Evolutionary conservation across 2,888 invertebrate species (phyloP).

Genomic region (Andrena camellia): DNA sequence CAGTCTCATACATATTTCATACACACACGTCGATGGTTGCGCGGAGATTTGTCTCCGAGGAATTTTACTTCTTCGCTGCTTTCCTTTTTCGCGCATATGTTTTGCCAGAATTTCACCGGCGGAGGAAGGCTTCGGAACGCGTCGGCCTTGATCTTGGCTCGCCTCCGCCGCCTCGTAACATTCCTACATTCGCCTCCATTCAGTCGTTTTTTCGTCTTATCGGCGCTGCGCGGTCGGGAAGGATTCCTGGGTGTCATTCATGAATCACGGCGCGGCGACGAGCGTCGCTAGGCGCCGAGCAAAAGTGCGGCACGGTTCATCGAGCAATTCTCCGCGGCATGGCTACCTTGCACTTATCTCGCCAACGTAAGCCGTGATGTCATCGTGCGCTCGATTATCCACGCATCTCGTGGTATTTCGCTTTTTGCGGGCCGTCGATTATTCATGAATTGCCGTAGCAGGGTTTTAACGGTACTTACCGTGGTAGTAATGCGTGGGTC

Average conservation of each 20-base stretch:
- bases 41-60: background rate
- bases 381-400: conserved; percentile 27
- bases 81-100: background rate
- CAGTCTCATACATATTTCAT: background rate
- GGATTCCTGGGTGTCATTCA: conserved; percentile 38
- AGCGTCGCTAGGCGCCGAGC: conserved; percentile 10
- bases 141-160: conserved; percentile 51
- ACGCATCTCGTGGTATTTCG: background rate
- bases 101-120: background rate
- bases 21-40: background rate
- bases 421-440: conserved; percentile 7
- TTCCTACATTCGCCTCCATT: conserved; percentile 13
- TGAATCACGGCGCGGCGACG: conserved; percentile 39
- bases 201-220: conserved; percentile 43
- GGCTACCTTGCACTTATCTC: conserved; percentile 22
- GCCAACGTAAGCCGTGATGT: conserved; percentile 6
- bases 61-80: background rate
- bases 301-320: conserved; percentile 35
- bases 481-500: background rate
- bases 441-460: background rate
- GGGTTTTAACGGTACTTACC: background rate
- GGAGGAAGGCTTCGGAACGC: conserved; percentile 5
- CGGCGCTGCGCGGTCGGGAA: conserved; percentile 11
- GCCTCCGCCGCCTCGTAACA: background rate
- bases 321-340: conserved; percentile 10